phyloP scores from a whole-genome alignment of 2,888 invertebrate species.

The Caenorhabditis angaria region DNA sequence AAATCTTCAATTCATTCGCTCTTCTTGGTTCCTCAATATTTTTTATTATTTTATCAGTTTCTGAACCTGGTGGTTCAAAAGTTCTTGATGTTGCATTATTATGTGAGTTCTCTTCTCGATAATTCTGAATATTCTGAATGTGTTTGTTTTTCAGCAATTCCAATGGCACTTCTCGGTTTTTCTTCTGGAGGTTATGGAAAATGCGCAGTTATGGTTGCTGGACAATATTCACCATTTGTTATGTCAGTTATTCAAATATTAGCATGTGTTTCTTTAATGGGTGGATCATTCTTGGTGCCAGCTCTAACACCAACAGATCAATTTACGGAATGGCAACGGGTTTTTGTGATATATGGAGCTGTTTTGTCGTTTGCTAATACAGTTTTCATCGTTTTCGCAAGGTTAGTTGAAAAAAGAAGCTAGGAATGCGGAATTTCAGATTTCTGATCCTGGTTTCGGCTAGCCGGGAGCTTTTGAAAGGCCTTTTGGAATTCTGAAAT shows the following conservation, averaged over 20 bases:
- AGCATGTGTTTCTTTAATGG: constrained; percentile 51
- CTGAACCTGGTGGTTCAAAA: constrained; percentile 41
- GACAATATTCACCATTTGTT: constrained; percentile 58
- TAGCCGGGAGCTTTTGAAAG: too few species aligned
- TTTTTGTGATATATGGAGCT: constrained; percentile 50
- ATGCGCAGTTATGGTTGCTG: constrained; percentile 56
- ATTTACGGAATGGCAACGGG: constrained; percentile 52
- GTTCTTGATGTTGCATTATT: constrained; percentile 46
- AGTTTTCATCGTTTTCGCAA: constrained; percentile 42
- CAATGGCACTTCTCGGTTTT: constrained; percentile 60
- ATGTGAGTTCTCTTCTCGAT: constrained; percentile 32
- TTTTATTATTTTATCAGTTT: constrained; percentile 49
- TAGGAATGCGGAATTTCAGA: background rate
- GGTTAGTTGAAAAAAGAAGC: constrained; percentile 12
- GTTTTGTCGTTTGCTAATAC: constrained; percentile 44
- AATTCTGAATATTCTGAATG: background rate
- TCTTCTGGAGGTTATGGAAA: constrained; percentile 62
- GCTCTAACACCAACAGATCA: constrained; percentile 50
- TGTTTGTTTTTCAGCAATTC: constrained; percentile 39
- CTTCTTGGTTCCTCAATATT: constrained; percentile 61
- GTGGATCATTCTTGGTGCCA: constrained; percentile 60
- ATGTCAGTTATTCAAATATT: constrained; percentile 62
- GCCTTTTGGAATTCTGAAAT: too few species aligned
- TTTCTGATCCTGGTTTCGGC: too few species aligned
- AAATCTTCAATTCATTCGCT: constrained; percentile 62